Evolutionary conservation across 2,888 invertebrate species (phyloP).

Genomic region (Hybos culiciformis): DNA sequence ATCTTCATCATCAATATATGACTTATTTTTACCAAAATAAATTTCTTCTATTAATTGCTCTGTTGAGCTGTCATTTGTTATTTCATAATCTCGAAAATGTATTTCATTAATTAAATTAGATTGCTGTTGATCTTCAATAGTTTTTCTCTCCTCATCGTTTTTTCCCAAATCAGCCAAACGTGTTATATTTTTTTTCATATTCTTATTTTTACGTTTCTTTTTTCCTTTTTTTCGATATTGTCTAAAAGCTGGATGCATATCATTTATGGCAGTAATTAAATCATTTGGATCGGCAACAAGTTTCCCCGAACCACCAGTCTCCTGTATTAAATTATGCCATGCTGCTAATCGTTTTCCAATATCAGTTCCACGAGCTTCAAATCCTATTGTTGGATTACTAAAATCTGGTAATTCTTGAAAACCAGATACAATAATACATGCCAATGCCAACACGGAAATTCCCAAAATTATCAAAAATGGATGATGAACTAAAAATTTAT

Average conservation of each 20-base stretch:
- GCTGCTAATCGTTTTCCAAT: constrained; percentile 67
- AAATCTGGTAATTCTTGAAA: constrained; percentile 61
- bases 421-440: constrained; percentile 52
- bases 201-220: constrained; percentile 18
- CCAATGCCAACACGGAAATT: constrained; percentile 47
- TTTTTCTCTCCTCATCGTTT: not conserved
- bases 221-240: constrained; percentile 32
- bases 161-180: not conserved
- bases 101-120: not conserved
- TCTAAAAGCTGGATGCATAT: constrained; percentile 17
- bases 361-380: constrained; percentile 80
- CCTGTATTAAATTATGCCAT: constrained; percentile 72
- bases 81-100: constrained; percentile 26
- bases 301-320: constrained; percentile 52
- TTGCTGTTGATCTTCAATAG: no score
- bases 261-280: no score
- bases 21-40: constrained; percentile 45
- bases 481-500: constrained; percentile 50
- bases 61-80: constrained; percentile 22
- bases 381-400: constrained; percentile 78
- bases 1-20: constrained; percentile 41
- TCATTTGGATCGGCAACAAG: constrained; percentile 61
- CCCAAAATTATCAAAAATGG: constrained; percentile 50
- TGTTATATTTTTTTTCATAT: constrained; percentile 13
- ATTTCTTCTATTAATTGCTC: constrained; percentile 35